Evolutionary conservation across 2,113 vertebrate genomes (phyloP).

Genomic region (Octodon degus): DNA sequence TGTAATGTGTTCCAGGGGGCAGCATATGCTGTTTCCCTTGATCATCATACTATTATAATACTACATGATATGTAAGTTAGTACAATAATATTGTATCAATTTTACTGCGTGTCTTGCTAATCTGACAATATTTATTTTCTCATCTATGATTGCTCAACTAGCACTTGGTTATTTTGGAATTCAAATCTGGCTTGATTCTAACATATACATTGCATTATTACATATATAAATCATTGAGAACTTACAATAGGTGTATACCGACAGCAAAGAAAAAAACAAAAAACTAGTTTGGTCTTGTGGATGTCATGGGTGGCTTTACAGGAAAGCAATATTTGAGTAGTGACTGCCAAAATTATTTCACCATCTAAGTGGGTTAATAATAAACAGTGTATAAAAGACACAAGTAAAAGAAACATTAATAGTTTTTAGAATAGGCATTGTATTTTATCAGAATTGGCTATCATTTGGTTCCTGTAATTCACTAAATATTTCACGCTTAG

Average conservation of each 20-base stretch:
- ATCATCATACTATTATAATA: not conserved
- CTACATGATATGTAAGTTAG: too few species aligned
- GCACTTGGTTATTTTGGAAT: constrained; percentile 1
- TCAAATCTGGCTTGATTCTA: not conserved
- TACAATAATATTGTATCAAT: not conserved
- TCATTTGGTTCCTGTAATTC: not conserved
- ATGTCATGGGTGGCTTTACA: not conserved
- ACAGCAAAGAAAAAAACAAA: not conserved
- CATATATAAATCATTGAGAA: not conserved
- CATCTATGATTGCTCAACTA: not conserved
- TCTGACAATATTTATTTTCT: not conserved
- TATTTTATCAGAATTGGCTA: not conserved
- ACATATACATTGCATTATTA: not conserved
- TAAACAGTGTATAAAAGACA: not conserved
- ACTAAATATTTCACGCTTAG: not conserved
- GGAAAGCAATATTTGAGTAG: too few species aligned
- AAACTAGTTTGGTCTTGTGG: not conserved
- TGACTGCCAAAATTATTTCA: not conserved
- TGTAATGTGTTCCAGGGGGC: not conserved
- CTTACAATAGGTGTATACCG: not conserved
- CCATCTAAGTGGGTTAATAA: not conserved
- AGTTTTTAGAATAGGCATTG: not conserved
- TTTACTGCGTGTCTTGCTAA: not conserved
- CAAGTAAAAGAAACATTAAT: not conserved
- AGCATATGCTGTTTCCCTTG: not conserved